A percentile compares a stretch with the other conserved stretches of the same genome.
Conservation (phyloP, 1,140 invertebrate genomes). For the Camponotus pennsylvanicus region DNA sequence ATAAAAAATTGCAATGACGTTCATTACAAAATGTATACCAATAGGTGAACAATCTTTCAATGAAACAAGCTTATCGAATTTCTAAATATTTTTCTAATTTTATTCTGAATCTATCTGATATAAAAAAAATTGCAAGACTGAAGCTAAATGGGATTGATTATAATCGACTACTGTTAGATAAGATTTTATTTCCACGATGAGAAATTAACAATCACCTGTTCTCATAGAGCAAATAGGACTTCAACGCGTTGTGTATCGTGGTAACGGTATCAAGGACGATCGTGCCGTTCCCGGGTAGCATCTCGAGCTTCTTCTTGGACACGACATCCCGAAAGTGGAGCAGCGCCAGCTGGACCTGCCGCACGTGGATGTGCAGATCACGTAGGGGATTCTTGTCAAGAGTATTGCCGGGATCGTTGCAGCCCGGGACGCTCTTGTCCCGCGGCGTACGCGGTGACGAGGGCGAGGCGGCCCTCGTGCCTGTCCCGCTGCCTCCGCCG, state of each 20-base stretch:
- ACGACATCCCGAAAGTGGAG: conserved; percentile 96
- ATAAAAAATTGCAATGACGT: not conserved
- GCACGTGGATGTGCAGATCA: conserved; percentile 84
- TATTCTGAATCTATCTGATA: not conserved
- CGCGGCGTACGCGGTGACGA: conserved; percentile 83
- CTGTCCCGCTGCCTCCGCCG: conserved; percentile 76
- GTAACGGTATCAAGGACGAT: conserved; percentile 96
- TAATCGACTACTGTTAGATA: not conserved
- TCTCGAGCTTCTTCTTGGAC: conserved; percentile 95
- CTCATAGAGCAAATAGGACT: conserved; percentile 90
- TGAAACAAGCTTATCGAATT: not conserved
- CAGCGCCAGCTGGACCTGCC: conserved; percentile 91
- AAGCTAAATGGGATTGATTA: no score
- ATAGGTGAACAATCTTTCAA: not conserved
- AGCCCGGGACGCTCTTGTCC: conserved; percentile 77
- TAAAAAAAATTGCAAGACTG: not conserved
- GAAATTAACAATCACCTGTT: conserved; percentile 87
- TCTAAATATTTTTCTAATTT: not conserved
- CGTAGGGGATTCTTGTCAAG: conserved; percentile 85
- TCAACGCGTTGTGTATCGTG: conserved; percentile 92
- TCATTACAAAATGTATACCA: not conserved
- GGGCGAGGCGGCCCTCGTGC: conserved; percentile 83
- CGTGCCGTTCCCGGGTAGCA: conserved; percentile 96
- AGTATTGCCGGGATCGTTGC: conserved; percentile 49
- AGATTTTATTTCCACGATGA: not conserved